Base-by-base conservation (phyloP, 23 tunicate species). In the Halocynthia aurantium region DNA sequence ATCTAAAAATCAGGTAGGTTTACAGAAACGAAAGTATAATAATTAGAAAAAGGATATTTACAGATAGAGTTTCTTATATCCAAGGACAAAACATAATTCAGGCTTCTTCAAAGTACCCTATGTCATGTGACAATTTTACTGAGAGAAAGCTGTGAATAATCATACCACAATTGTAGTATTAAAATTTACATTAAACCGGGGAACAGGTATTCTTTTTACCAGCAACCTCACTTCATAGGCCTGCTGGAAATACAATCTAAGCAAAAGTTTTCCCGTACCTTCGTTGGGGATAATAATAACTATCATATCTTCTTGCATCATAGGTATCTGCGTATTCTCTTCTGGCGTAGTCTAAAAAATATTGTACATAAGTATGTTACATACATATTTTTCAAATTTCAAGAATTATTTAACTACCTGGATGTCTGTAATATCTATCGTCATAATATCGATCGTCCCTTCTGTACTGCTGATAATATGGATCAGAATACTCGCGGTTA, bases 361-460 rank as follows among this genome's bases (percentile, higher is more conserved):
- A 4, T 15, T 15, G 4, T 13, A 58, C 12, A 57, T 10, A 10
- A 1, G 15, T 13, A 58, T 58, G 63, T 15, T n/a, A 58, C 15
- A 58, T 58, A 13, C 15, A 58, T 13, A 13, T 58, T 58, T 58
- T 13, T 58, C 15, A n/a, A 15, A n/a, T 15, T 58, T 58, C 17
- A 58, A 58, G 17, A 58, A 58, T n/a, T 58, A 58, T n/a, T 1
- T 13, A 5, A 2, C 63, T 58, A 13, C 63, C 17, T 58, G 15
- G 63, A 58, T 58, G 63, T 13, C 63, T 58, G 15, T 58, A 55
- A 51, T 50, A 70, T 70, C 75, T 70, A 5, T 70, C 75, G 6
- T 51, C 55, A 50, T 51, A 70, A 8, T 67, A 67, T 67, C 12
- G 13, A 18, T 72, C 76, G 50, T 56, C 11, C 52, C 44, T 31